Evolutionary conservation across 2,888 invertebrate genomes (phyloP).

Genomic region (Nephrotoma guestfalica): DNA sequence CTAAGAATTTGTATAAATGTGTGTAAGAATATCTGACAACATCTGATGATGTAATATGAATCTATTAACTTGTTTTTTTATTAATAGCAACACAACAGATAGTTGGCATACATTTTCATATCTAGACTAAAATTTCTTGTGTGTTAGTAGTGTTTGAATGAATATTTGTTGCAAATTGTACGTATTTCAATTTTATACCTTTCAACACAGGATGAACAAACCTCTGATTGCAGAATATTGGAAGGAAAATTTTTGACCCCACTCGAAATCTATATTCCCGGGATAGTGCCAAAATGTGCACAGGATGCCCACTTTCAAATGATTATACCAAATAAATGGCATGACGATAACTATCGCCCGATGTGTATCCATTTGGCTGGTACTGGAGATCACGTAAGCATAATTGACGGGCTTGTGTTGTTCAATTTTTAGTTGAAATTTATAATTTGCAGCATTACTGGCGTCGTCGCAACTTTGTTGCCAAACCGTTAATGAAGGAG

Average conservation of each 20-base stretch:
- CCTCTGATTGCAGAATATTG: constrained; percentile 55
- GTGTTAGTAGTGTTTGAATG: background rate
- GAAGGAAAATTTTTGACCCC: constrained; percentile 85
- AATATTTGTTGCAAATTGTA: background rate
- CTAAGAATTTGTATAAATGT: background rate
- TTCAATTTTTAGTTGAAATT: constrained; percentile 2
- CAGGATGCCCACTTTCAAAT: constrained; percentile 75
- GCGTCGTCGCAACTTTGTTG: constrained; percentile 78
- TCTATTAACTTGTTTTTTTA: background rate
- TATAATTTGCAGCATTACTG: constrained; percentile 61
- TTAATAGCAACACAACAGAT: background rate
- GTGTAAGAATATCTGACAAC: background rate
- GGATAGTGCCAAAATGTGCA: constrained; percentile 70
- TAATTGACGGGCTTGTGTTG: background rate
- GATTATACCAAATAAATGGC: constrained; percentile 70
- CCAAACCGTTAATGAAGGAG: constrained; percentile 78
- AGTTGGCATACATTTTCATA: background rate
- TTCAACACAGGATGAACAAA: constrained; percentile 47
- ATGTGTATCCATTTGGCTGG: constrained; percentile 92
- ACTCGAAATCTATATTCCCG: constrained; percentile 65
- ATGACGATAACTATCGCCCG: constrained; percentile 50
- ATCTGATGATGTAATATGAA: background rate
- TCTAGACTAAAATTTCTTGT: background rate
- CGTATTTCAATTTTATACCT: constrained; percentile 3
- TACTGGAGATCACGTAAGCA: constrained; percentile 90